These are phyloP conservation scores for Aphis gossypii DNA, from an alignment of 1,140 invertebrate species.

Conservation along the genomic window DNA sequence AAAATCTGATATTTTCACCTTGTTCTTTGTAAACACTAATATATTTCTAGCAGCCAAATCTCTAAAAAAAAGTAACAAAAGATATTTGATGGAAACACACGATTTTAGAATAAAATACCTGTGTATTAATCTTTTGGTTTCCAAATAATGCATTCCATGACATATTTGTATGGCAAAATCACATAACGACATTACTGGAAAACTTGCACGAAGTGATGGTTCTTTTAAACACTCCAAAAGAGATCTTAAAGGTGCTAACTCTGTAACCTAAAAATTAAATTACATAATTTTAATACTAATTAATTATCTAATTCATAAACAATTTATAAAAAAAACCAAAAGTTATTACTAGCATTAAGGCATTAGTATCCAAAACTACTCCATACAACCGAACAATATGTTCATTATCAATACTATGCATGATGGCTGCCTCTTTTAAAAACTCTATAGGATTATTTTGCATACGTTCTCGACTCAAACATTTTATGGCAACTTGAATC, in stretches of 20 bases:
- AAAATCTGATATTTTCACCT: constrained; percentile 98
- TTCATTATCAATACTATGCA: constrained; percentile 96
- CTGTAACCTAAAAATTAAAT: constrained; percentile 76
- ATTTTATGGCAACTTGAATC: constrained; percentile 98
- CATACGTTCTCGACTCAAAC: constrained; percentile 90
- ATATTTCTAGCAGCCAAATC: constrained; percentile 95
- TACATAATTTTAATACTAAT: neutral
- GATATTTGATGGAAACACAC: neutral
- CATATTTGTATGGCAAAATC: constrained; percentile 94
- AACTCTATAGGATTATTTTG: constrained; percentile 96
- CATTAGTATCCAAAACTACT: constrained; percentile 92
- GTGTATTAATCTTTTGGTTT: constrained; percentile 92
- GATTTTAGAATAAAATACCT: constrained; percentile 65
- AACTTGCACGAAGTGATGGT: constrained; percentile 83
- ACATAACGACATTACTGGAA: constrained; percentile 87
- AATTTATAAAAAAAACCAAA: neutral
- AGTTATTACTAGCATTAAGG: constrained; percentile 85
- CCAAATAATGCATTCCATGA: constrained; percentile 95
- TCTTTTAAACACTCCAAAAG: constrained; percentile 95
- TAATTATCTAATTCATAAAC: neutral
- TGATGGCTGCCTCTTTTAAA: constrained; percentile 96
- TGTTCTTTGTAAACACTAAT: constrained; percentile 93
- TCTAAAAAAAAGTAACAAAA: constrained; percentile 66
- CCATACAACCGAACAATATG: constrained; percentile 97
- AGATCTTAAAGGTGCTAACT: constrained; percentile 92